Percentiles rank a stretch among this genome's conserved stretches.
Evolutionary conservation across 2,113 vertebrate genomes (phyloP).

Genomic region (Azemiops feae): DNA sequence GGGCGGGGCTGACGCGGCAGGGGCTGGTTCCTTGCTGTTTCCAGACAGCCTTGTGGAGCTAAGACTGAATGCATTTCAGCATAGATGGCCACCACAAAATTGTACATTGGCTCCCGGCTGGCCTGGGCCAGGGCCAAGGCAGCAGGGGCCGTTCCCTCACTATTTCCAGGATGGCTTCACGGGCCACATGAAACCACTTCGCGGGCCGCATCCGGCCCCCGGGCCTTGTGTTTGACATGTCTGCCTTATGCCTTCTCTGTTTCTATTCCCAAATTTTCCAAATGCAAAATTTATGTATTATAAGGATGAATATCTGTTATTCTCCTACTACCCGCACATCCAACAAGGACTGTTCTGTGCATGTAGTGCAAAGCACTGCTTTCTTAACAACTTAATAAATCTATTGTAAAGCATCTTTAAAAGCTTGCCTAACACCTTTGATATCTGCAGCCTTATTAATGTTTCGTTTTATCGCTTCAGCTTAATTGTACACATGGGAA

Average conservation of each 20-base stretch:
- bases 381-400: slow-evolving; percentile 27
- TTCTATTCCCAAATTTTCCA: neutral
- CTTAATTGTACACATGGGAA: slow-evolving; percentile 23
- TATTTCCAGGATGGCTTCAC: too few species aligned
- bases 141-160: too few species aligned
- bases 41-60: too few species aligned
- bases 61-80: too few species aligned
- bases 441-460: slow-evolving; percentile 25
- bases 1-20: too few species aligned
- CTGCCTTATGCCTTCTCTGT: neutral
- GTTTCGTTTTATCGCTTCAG: slow-evolving; percentile 14
- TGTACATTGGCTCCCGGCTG: too few species aligned
- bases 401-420: slow-evolving; percentile 16
- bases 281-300: neutral
- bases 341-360: neutral
- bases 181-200: too few species aligned
- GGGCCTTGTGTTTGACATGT: too few species aligned
- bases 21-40: too few species aligned
- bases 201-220: too few species aligned
- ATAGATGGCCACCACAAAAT: too few species aligned
- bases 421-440: slow-evolving; percentile 18
- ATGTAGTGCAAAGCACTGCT: neutral
- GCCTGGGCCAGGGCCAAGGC: too few species aligned
- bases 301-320: neutral
- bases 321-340: neutral